Evolutionary conservation across 2,113 vertebrate genomes (phyloP).

Genomic region (Rhipidura dahli): DNA sequence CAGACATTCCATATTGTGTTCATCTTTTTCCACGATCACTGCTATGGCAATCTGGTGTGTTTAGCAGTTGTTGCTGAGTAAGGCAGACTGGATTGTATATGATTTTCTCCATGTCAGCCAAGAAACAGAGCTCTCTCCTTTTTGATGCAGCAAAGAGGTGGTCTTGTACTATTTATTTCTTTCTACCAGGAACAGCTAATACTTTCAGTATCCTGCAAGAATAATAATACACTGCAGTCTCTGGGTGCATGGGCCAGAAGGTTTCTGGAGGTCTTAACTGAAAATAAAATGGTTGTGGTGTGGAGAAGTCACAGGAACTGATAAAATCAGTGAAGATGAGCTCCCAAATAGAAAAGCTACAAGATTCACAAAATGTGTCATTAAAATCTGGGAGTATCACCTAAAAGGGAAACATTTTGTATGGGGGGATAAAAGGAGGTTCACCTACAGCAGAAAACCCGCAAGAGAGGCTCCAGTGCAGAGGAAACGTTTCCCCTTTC

Average conservation of each 20-base stretch:
- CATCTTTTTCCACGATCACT: constrained; percentile 67
- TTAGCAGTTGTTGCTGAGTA: constrained; percentile 70
- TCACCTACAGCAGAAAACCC: constrained; percentile 46
- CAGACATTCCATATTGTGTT: constrained; percentile 72
- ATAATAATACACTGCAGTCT: background rate
- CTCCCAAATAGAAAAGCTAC: background rate
- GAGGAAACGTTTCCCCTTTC: constrained; percentile 56
- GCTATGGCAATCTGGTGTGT: constrained; percentile 69
- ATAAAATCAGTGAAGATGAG: background rate
- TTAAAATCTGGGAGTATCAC: background rate
- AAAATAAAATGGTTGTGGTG: background rate
- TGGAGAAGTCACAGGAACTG: background rate
- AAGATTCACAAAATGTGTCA: background rate
- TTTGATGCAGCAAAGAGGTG: constrained; percentile 1
- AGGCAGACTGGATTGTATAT: constrained; percentile 68
- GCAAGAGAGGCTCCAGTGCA: background rate
- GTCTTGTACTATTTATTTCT: background rate
- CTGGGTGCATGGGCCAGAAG: background rate
- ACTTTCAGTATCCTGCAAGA: background rate
- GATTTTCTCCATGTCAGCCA: constrained; percentile 68
- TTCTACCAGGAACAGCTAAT: background rate
- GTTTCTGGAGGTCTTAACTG: background rate
- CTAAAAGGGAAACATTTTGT: background rate
- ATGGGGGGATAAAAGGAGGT: background rate
- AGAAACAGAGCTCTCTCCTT: constrained; percentile 40